Conservation (phyloP, 1,140 invertebrate genomes). For the Bombus confusus region DNA sequence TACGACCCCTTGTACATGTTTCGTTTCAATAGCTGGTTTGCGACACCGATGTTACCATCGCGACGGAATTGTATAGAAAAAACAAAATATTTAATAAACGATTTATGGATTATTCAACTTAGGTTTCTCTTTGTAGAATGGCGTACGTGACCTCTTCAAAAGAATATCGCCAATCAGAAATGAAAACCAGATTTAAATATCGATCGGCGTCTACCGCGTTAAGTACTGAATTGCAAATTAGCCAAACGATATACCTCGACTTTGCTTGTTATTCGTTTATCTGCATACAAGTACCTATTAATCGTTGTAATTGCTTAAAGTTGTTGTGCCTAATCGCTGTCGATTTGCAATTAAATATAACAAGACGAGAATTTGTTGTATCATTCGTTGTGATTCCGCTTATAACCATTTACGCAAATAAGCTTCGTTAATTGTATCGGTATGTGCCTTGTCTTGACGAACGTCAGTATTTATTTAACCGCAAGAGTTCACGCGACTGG, state of each 20-base stretch:
- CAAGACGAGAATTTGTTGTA: neutral
- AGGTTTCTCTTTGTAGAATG: neutral
- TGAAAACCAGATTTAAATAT: slow-evolving; percentile 49
- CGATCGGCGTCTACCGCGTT: slow-evolving; percentile 48
- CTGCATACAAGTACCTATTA: neutral
- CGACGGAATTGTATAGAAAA: slow-evolving; percentile 57
- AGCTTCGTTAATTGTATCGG: neutral
- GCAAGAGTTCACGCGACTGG: neutral
- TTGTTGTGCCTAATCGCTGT: neutral
- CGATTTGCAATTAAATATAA: neutral
- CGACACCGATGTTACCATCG: slow-evolving; percentile 47
- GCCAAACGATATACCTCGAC: neutral
- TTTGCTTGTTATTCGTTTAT: neutral
- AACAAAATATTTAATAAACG: slow-evolving; percentile 51
- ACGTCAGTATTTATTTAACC: neutral
- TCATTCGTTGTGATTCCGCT: neutral
- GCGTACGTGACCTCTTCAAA: neutral
- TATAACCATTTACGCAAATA: neutral
- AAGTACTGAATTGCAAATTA: slow-evolving; percentile 60
- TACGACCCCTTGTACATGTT: slow-evolving; percentile 26
- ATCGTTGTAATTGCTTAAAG: neutral
- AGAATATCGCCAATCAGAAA: neutral
- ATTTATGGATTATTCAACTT: slow-evolving; percentile 44
- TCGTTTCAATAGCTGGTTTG: slow-evolving; percentile 41
- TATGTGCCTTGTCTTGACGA: neutral